A percentile compares a stretch with the other conserved stretches of the same genome.
phyloP scores from a whole-genome alignment of 2,888 invertebrate species.

The Diarsia dahlii region DNA sequence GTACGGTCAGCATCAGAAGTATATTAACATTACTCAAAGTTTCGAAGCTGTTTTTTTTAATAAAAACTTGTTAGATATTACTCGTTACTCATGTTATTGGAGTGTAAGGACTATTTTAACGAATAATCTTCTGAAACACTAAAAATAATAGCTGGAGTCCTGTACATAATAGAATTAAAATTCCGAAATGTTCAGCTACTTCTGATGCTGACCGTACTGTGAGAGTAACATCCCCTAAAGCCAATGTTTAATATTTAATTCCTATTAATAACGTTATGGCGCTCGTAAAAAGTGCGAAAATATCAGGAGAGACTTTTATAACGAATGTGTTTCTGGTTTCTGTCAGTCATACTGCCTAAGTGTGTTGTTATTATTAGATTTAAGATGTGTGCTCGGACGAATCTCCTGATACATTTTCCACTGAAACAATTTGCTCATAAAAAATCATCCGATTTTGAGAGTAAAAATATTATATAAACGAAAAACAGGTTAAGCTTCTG shows the following conservation, averaged over 20 bases:
- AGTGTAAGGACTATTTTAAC: too few relatives aligned
- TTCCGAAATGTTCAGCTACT: too few relatives aligned
- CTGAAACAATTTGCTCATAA: constrained; percentile 34
- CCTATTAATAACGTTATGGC: constrained; percentile 64
- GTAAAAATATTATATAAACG: constrained; percentile 15
- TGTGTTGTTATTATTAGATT: constrained; percentile 63
- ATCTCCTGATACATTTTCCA: constrained; percentile 43
- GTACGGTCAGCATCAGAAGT: too few relatives aligned
- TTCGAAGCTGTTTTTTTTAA: too few relatives aligned
- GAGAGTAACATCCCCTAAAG: too few relatives aligned
- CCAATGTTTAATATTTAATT: constrained; percentile 56
- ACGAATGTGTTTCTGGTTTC: constrained; percentile 60
- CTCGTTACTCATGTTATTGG: too few relatives aligned
- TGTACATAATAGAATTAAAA: too few relatives aligned
- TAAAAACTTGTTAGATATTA: too few relatives aligned
- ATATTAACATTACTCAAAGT: too few relatives aligned
- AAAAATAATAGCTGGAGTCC: too few relatives aligned
- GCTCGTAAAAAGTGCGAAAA: constrained; percentile 65
- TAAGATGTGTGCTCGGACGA: constrained; percentile 29
- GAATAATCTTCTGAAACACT: too few relatives aligned
- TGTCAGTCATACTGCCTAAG: constrained; percentile 50
- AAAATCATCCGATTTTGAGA: constrained; percentile 39
- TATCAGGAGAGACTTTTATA: constrained; percentile 60
- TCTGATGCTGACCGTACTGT: too few relatives aligned
- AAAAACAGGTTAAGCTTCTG: constrained; percentile 13